Conservation (phyloP, 2,888 invertebrate species). For the Diachrysia chrysitis region DNA sequence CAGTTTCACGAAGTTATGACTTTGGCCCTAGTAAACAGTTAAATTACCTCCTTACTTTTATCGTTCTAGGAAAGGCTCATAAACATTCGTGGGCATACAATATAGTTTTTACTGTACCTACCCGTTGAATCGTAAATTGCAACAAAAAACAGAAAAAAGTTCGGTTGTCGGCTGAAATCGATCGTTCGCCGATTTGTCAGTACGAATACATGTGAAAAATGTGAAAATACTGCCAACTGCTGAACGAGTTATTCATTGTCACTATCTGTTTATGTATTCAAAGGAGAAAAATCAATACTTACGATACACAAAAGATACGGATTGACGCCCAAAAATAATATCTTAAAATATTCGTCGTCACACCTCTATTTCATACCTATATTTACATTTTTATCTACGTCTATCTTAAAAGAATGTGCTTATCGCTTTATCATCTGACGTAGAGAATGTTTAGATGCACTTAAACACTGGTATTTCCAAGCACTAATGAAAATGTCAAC, state of each 20-base stretch:
- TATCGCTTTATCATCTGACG: constrained; percentile 4
- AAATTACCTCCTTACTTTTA: constrained; percentile 25
- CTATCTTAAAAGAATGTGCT: constrained; percentile 2
- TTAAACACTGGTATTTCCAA: constrained; percentile 9
- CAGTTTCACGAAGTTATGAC: constrained; percentile 35
- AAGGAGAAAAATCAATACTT: constrained; percentile 53
- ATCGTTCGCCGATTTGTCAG: constrained; percentile 55
- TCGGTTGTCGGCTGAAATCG: constrained; percentile 41
- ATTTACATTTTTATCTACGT: not conserved
- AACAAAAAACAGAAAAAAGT: constrained; percentile 48
- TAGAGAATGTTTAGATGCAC: not conserved
- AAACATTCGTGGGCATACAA: constrained; percentile 10
- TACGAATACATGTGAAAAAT: constrained; percentile 40
- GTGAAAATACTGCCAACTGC: constrained; percentile 40
- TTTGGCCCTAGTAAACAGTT: constrained; percentile 26
- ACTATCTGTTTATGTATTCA: constrained; percentile 48
- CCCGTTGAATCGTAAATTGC: constrained; percentile 45
- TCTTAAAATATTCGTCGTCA: constrained; percentile 15
- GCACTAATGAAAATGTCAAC: not conserved
- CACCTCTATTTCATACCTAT: not conserved
- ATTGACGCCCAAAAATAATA: constrained; percentile 18
- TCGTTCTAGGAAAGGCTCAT: constrained; percentile 16
- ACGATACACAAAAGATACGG: constrained; percentile 14
- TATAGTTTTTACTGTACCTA: constrained; percentile 32
- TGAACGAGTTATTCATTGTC: constrained; percentile 48